These are phyloP conservation scores for Arion vulgaris DNA, from an alignment of 1,140 invertebrate genomes.

Conservation along the genomic window DNA sequence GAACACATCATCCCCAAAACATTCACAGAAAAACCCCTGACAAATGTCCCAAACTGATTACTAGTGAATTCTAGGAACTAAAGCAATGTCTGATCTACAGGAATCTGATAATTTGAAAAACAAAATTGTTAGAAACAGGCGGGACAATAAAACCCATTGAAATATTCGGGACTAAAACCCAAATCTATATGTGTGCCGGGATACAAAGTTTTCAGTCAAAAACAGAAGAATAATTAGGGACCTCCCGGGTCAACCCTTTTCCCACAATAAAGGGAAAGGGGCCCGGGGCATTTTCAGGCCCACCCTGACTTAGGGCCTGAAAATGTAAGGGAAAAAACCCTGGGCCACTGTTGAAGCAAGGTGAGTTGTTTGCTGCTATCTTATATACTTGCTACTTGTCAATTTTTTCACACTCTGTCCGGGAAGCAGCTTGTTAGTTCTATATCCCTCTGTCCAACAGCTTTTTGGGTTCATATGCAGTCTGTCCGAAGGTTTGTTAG, in stretches of 20 bases:
- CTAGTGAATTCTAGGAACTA: not conserved
- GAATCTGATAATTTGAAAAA: not conserved
- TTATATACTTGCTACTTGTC: not conserved
- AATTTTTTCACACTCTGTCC: no score
- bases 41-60: not conserved
- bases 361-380: conserved; percentile 77
- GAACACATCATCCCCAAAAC: not conserved
- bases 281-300: conserved; percentile 87
- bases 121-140: not conserved
- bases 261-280: conserved; percentile 91
- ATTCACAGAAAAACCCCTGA: not conserved
- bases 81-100: not conserved
- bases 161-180: not conserved
- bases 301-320: conserved; percentile 92
- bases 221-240: conserved; percentile 51
- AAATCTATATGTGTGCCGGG: not conserved
- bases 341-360: conserved; percentile 93
- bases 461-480: no score
- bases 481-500: no score
- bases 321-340: conserved; percentile 96
- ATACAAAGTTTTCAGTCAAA: conserved; percentile 15
- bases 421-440: no score
- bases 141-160: no score
- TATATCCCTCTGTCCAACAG: no score
- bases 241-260: conserved; percentile 91